phyloP scores from a whole-genome alignment of 2,888 invertebrate genomes.

The Mesopsocus fuscifrons region DNA sequence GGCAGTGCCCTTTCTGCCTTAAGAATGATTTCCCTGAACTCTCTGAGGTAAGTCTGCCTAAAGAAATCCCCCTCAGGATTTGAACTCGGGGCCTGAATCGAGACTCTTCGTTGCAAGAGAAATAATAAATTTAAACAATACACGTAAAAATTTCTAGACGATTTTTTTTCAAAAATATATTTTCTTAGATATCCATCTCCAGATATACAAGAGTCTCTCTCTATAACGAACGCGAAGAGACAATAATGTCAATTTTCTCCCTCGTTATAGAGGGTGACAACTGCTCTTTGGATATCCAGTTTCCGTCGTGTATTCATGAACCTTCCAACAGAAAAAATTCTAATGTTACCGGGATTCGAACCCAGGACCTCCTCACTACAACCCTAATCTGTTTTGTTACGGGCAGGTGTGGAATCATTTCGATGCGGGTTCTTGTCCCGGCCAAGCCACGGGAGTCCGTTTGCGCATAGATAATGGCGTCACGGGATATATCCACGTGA shows the following conservation, averaged over 20 bases:
- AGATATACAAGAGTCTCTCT: too few relatives aligned
- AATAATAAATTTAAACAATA: too few relatives aligned
- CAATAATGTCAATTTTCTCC: too few relatives aligned
- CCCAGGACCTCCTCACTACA: too few relatives aligned
- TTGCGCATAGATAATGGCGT: conserved; percentile 81
- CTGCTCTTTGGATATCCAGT: neutral
- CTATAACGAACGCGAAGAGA: too few relatives aligned
- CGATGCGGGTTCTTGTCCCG: conserved; percentile 88
- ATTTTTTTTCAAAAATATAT: too few relatives aligned
- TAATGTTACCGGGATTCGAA: too few relatives aligned
- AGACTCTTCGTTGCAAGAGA: too few relatives aligned
- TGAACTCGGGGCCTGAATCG: neutral
- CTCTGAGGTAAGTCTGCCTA: conserved; percentile 39
- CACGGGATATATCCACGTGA: conserved; percentile 82
- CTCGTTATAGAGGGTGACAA: too few relatives aligned
- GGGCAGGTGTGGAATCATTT: conserved; percentile 87
- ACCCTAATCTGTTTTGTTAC: conserved; percentile 2
- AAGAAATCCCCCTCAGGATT: too few relatives aligned
- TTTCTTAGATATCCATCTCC: too few relatives aligned
- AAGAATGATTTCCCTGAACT: conserved; percentile 92
- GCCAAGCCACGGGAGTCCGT: conserved; percentile 83
- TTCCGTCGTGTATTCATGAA: neutral
- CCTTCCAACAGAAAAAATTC: conserved; percentile 1
- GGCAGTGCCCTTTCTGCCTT: conserved; percentile 95
- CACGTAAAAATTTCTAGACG: too few relatives aligned